Percentiles rank a stretch among this genome's conserved stretches.
phyloP scores from a whole-genome alignment of 2,888 invertebrate species.

The Panzeria rudis region DNA sequence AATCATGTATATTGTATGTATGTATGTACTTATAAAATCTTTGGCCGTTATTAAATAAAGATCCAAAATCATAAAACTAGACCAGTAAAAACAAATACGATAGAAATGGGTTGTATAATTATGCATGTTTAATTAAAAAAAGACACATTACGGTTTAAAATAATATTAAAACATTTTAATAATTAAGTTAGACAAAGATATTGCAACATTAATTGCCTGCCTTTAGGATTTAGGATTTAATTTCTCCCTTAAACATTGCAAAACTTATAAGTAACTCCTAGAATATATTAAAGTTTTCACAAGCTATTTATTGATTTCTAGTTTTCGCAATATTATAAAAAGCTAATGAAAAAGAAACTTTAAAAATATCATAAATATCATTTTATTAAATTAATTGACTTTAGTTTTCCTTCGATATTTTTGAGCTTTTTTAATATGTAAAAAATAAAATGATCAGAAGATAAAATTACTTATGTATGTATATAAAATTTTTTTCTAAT shows the following conservation, averaged over 20 bases:
- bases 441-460: conserved; percentile 2
- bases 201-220: conserved; percentile 43
- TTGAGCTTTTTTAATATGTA: too few species aligned
- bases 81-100: conserved; percentile 36
- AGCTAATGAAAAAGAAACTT: not conserved
- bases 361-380: conserved; percentile 1
- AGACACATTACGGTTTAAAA: conserved; percentile 30
- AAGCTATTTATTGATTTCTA: not conserved
- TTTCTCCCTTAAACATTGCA: not conserved
- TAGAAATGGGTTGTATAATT: conserved; percentile 2
- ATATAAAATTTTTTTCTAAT: conserved; percentile 11
- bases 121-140: conserved; percentile 17
- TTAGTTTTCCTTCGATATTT: conserved; percentile 33
- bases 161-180: not conserved
- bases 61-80: conserved; percentile 66
- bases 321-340: not conserved
- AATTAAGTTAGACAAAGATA: conserved; percentile 13
- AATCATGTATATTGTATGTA: conserved; percentile 27
- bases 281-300: conserved; percentile 3
- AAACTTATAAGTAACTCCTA: not conserved
- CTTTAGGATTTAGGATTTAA: not conserved
- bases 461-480: conserved; percentile 9
- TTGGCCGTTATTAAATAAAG: conserved; percentile 72
- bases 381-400: conserved; percentile 61
- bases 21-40: conserved; percentile 67